Conservation (phyloP, 2,797 vertebrate genomes). For the Tolypeutes matacus region DNA sequence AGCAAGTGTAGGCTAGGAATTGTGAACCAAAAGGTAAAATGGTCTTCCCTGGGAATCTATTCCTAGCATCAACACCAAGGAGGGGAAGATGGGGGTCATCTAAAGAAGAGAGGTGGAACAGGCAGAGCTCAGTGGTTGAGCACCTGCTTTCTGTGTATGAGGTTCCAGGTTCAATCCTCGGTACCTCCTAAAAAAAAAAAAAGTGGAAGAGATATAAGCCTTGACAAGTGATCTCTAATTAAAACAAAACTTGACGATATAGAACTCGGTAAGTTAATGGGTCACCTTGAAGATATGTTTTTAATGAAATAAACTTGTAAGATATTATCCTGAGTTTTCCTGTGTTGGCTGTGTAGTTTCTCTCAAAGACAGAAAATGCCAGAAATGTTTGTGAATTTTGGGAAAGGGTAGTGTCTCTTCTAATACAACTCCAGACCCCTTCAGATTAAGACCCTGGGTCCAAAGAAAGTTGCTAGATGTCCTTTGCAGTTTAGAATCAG, state of each 20-base stretch:
- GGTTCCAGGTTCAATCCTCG: no score
- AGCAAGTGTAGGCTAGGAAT: not conserved
- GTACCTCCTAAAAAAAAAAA: no score
- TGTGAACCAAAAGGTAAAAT: no score
- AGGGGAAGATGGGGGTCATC: no score
- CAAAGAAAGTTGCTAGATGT: not conserved
- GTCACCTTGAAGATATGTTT: not conserved
- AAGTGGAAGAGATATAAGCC: no score
- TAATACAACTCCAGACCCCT: rapidly evolving
- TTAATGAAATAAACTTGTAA: not conserved
- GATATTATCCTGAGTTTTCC: not conserved
- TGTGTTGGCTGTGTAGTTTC: rapidly evolving
- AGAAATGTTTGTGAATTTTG: not conserved
- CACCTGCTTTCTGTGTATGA: no score
- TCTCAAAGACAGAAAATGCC: not conserved
- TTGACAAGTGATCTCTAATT: no score
- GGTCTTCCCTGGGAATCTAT: not conserved
- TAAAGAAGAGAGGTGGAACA: no score
- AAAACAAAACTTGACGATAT: no score
- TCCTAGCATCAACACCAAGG: not conserved
- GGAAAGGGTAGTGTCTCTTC: not conserved
- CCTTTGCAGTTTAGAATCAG: no score
- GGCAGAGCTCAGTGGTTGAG: no score
- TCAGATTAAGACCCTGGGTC: no score
- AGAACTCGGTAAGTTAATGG: not conserved